phyloP scores from a whole-genome alignment of 1,140 invertebrate genomes.

The Penaeus japonicus region DNA sequence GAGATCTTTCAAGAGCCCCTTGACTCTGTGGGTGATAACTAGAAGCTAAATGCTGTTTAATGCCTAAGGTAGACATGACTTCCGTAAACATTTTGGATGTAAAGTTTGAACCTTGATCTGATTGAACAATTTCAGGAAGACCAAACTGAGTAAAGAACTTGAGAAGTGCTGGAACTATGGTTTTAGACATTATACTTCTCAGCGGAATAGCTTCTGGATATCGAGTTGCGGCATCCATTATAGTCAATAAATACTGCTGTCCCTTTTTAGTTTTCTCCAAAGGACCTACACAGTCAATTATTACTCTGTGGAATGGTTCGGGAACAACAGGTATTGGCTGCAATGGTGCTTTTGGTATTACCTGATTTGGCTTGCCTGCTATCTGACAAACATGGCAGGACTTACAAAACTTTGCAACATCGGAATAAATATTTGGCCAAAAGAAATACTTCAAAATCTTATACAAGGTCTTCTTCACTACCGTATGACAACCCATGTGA shows the following conservation, averaged over 20 bases:
- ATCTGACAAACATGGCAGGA: constrained; percentile 16
- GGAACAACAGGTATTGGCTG: not conserved
- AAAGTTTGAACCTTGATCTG: constrained; percentile 13
- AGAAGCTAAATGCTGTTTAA: not conserved
- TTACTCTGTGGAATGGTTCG: constrained; percentile 11
- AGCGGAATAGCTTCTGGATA: not conserved
- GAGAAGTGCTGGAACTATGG: not conserved
- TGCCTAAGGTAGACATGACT: not conserved
- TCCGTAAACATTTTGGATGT: not conserved
- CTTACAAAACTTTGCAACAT: not conserved
- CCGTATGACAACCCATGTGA: not conserved
- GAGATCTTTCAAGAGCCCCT: not conserved
- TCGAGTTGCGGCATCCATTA: not conserved
- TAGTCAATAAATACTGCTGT: constrained; percentile 9
- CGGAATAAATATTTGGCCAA: not conserved
- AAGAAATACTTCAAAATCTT: not conserved
- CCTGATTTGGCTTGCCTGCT: constrained; percentile 3
- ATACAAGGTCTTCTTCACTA: not conserved
- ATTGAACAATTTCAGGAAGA: constrained; percentile 10
- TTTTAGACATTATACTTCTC: not conserved
- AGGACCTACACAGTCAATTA: constrained; percentile 9
- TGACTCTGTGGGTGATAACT: not conserved
- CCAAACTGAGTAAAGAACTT: constrained; percentile 8
- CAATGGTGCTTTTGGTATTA: not conserved
- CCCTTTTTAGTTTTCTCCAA: not conserved